Conservation (phyloP, 2,888 invertebrate genomes). For the Torymus tubicola region DNA sequence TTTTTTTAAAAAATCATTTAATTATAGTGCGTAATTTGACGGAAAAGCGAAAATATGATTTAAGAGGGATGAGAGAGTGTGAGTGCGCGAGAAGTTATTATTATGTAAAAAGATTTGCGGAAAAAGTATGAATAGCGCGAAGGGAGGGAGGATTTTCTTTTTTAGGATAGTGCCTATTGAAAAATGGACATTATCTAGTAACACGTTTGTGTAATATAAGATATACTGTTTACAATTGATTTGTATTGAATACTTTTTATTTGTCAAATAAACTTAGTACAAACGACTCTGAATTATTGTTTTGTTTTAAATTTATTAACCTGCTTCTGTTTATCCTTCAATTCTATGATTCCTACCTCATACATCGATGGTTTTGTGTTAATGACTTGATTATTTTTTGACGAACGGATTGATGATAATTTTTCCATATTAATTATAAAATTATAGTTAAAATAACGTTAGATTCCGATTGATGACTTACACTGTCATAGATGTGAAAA, state of each 20-base stretch:
- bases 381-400: too few relatives aligned
- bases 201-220: conserved; percentile 68
- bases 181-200: conserved; percentile 48
- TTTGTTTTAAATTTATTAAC: conserved; percentile 1
- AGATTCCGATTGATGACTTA: too few relatives aligned
- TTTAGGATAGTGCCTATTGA: conserved; percentile 50
- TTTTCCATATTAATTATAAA: too few relatives aligned
- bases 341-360: not conserved
- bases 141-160: conserved; percentile 53
- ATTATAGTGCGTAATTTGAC: conserved; percentile 42
- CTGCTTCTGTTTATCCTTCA: not conserved
- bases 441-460: too few relatives aligned
- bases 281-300: conserved; percentile 61
- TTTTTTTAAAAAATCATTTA: conserved; percentile 42
- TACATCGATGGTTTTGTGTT: too few relatives aligned
- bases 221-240: conserved; percentile 73
- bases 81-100: conserved; percentile 45
- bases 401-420: too few relatives aligned
- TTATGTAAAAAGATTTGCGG: conserved; percentile 44
- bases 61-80: conserved; percentile 29
- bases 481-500: too few relatives aligned
- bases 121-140: conserved; percentile 43
- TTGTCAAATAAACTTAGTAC: conserved; percentile 75
- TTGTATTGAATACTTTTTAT: conserved; percentile 74
- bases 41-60: conserved; percentile 12